Conservation (phyloP, 2,113 vertebrate species). For the Toxotes jaculatrix region DNA sequence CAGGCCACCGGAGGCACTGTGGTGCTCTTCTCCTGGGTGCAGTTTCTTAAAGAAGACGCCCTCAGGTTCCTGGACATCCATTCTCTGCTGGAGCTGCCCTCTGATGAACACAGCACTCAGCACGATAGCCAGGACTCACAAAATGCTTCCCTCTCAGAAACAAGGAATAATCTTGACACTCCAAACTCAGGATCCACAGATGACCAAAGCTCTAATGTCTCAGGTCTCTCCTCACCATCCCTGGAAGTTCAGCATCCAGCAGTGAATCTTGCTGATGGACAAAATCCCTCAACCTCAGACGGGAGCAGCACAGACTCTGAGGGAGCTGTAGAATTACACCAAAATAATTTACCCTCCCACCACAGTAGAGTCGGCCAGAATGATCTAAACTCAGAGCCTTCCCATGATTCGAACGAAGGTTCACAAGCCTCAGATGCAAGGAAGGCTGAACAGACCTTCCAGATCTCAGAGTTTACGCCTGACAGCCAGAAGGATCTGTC, state of each 20-base stretch:
- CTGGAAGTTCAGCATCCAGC: too few relatives aligned
- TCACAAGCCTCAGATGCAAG: background rate
- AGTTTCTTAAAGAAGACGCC: constrained; percentile 91
- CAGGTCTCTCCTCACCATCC: too few relatives aligned
- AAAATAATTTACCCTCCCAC: background rate
- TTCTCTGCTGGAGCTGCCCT: constrained; percentile 84
- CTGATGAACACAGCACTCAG: constrained; percentile 40
- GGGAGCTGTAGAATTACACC: background rate
- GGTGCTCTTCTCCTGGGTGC: constrained; percentile 93
- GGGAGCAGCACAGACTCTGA: too few relatives aligned
- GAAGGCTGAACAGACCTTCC: background rate
- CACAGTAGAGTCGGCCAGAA: background rate
- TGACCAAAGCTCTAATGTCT: too few relatives aligned
- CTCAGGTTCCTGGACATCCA: constrained; percentile 87
- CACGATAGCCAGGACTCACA: background rate
- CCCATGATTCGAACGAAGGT: fast-evolving
- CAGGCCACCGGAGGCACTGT: constrained; percentile 86
- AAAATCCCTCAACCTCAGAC: too few relatives aligned
- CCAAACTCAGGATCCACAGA: too few relatives aligned
- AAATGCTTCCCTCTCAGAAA: background rate
- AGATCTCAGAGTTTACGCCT: background rate
- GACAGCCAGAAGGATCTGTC: background rate
- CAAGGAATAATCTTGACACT: too few relatives aligned
- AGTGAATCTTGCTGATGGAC: too few relatives aligned
- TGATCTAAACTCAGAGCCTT: background rate